phyloP scores from a whole-genome alignment of 2,797 vertebrate species.

The Tauraco hartlaubi region DNA sequence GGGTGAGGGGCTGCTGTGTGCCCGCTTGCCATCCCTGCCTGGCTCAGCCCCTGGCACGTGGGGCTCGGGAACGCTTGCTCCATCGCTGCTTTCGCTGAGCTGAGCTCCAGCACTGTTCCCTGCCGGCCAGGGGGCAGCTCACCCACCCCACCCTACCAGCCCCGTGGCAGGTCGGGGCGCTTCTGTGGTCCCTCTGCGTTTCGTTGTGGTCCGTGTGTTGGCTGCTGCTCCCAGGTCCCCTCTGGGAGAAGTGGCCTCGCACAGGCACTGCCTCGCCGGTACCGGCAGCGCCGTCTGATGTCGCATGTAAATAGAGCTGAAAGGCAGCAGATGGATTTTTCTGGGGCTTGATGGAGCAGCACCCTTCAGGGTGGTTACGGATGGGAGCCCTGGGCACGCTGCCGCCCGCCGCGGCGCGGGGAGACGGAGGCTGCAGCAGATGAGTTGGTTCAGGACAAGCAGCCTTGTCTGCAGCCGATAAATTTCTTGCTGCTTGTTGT shows the following conservation, averaged over 20 bases:
- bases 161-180: fast-evolving
- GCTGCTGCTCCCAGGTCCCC: not conserved
- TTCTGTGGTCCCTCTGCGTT: not conserved
- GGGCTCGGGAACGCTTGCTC: not conserved
- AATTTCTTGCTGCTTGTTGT: not conserved
- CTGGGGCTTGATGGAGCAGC: not conserved
- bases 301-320: not conserved
- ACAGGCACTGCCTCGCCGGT: fast-evolving
- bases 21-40: not conserved
- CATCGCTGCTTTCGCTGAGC: not conserved
- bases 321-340: not conserved
- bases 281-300: not conserved
- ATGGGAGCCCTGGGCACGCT: not conserved
- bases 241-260: not conserved
- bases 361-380: not conserved
- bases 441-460: not conserved
- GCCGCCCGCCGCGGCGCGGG: fast-evolving
- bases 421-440: not conserved
- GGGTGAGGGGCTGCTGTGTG: not conserved
- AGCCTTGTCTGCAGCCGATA: not conserved
- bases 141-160: not conserved
- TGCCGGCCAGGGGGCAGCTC: fast-evolving
- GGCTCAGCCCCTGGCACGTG: fast-evolving
- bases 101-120: not conserved
- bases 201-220: fast-evolving